Evolutionary conservation across 2,797 vertebrate species (phyloP).

Genomic region (Orestias chungarensis): DNA sequence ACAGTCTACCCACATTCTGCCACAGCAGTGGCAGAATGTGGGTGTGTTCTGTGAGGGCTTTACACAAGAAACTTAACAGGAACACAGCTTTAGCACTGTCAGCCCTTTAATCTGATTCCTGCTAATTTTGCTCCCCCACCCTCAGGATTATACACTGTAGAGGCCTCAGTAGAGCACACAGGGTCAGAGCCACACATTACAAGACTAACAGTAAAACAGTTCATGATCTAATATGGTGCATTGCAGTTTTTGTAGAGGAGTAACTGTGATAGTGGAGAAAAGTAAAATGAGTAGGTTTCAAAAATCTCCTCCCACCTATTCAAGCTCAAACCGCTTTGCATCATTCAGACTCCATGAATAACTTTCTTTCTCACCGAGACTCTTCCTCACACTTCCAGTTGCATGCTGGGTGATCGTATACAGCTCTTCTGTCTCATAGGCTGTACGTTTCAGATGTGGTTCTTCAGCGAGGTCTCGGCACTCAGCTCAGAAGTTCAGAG

Average conservation of each 20-base stretch:
- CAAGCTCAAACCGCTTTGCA: neutral
- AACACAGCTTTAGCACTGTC: constrained; percentile 43
- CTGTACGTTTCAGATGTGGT: neutral
- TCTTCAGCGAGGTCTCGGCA: neutral
- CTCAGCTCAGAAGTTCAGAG: constrained; percentile 47
- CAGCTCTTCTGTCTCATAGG: neutral
- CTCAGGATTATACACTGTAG: constrained; percentile 51
- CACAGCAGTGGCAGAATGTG: neutral
- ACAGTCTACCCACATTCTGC: too few species aligned
- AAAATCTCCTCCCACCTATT: neutral
- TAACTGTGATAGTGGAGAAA: neutral
- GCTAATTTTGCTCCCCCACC: constrained; percentile 34
- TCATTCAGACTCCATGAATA: neutral
- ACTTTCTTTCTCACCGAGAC: neutral
- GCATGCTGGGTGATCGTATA: constrained; percentile 7
- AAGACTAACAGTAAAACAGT: neutral
- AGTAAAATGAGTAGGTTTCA: too few species aligned
- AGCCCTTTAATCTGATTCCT: constrained; percentile 66
- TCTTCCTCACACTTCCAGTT: neutral
- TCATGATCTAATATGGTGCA: neutral
- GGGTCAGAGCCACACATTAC: neutral
- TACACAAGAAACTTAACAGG: constrained; percentile 7
- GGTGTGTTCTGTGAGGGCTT: constrained; percentile 48
- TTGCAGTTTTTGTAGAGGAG: neutral
- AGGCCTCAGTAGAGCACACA: neutral